phyloP scores from a whole-genome alignment of 2,797 vertebrate species.

The Pampus argenteus region DNA sequence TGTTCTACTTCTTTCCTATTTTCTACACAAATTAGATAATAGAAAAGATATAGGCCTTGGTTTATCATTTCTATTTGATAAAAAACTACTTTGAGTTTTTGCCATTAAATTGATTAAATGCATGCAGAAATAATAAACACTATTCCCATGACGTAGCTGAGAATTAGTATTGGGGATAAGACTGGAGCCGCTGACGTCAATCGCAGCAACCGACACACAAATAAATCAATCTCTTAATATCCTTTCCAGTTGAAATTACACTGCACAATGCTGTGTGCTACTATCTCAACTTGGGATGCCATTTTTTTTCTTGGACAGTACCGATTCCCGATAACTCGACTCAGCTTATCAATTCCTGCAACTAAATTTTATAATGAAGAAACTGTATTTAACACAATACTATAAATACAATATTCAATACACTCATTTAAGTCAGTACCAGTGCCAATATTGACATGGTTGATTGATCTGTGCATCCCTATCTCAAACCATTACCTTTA shows the following conservation, averaged over 20 bases:
- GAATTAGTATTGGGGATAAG: slow-evolving; percentile 32
- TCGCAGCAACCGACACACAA: slow-evolving; percentile 36
- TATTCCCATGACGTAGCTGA: slow-evolving; percentile 37
- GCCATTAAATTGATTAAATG: slow-evolving; percentile 23
- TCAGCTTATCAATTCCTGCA: not conserved
- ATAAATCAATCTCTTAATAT: slow-evolving; percentile 30
- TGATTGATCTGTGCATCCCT: not conserved
- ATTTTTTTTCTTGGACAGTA: not conserved
- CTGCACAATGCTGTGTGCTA: not conserved
- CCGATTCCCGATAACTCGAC: not conserved
- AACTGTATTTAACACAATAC: not conserved
- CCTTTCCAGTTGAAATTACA: slow-evolving; percentile 1
- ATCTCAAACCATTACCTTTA: not conserved
- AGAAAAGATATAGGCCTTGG: not conserved
- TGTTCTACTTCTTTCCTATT: not conserved
- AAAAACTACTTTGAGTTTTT: not conserved
- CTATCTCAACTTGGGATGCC: not conserved
- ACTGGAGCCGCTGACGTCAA: slow-evolving; percentile 38
- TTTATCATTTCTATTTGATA: slow-evolving; percentile 9
- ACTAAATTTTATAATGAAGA: no score
- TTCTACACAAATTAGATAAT: not conserved
- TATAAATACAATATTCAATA: no score
- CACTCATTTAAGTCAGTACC: no score
- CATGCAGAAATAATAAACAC: slow-evolving; percentile 10
- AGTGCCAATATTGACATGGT: no score